These are phyloP conservation scores for Epistrophella euchroma DNA, from an alignment of 2,888 invertebrate genomes.

Conservation along the genomic window DNA sequence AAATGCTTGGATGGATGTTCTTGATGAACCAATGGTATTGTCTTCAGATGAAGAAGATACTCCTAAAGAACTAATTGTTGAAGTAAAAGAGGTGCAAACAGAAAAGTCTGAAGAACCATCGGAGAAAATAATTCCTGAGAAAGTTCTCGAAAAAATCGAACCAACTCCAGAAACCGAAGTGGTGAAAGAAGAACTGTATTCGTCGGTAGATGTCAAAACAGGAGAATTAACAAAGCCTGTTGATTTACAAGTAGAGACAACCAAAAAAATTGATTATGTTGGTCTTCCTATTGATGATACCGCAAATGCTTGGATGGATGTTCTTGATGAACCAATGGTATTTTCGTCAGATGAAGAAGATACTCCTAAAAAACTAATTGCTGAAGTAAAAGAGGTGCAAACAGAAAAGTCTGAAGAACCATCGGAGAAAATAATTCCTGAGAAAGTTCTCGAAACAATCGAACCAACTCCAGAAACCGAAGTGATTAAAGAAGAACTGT, in stretches of 20 bases:
- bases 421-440: not conserved
- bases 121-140: not conserved
- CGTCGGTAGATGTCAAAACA: not conserved
- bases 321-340: conserved; percentile 68
- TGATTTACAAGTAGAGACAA: not conserved
- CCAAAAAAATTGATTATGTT: conserved; percentile 68
- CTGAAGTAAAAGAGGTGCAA: conserved; percentile 70
- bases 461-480: not conserved
- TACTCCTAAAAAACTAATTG: not conserved
- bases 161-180: not conserved
- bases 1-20: conserved; percentile 78
- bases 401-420: not conserved
- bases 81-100: not conserved
- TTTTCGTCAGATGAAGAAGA: conserved; percentile 69
- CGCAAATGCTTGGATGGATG: conserved; percentile 79
- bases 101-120: conserved; percentile 72
- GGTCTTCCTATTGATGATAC: conserved; percentile 78
- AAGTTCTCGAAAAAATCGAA: not conserved
- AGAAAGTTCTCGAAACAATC: not conserved
- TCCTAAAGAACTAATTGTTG: conserved; percentile 30
- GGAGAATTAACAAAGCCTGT: not conserved
- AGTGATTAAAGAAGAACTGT: not conserved
- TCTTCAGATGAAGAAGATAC: conserved; percentile 79
- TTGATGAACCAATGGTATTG: conserved; percentile 80
- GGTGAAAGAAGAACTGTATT: not conserved